A percentile compares a stretch with the other conserved stretches of the same genome.
Conservation (phyloP, 2,888 invertebrate genomes). For the Drosophila colorata region DNA sequence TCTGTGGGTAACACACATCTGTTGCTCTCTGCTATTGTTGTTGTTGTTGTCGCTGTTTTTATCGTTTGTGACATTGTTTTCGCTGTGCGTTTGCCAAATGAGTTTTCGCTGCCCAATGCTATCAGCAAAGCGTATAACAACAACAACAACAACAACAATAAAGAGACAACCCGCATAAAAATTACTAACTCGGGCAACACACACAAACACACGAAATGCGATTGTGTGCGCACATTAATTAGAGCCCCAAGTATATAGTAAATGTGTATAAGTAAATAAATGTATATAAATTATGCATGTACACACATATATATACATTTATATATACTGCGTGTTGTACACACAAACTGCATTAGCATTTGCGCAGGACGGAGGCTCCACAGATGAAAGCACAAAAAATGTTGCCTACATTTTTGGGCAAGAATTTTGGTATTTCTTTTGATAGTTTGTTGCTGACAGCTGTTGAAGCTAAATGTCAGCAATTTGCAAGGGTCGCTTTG, state of each 20-base stretch:
- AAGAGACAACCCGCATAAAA: constrained; percentile 45
- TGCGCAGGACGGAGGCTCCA: constrained; percentile 1
- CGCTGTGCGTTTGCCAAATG: constrained; percentile 43
- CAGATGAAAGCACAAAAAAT: constrained; percentile 12
- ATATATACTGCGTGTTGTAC: constrained; percentile 11
- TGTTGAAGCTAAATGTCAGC: constrained; percentile 23
- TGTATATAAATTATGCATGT: neutral
- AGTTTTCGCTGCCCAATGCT: constrained; percentile 42
- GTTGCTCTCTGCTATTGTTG: constrained; percentile 32
- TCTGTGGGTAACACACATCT: constrained; percentile 40
- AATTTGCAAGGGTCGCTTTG: constrained; percentile 18
- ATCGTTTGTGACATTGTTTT: constrained; percentile 29
- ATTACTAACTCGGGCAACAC: constrained; percentile 19
- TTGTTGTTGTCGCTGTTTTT: constrained; percentile 38
- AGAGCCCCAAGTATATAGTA: constrained; percentile 52
- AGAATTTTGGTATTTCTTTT: constrained; percentile 12
- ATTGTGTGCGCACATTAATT: constrained; percentile 67
- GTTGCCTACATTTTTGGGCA: constrained; percentile 57
- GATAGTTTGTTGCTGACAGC: constrained; percentile 29
- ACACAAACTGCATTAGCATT: constrained; percentile 65
- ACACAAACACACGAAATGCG: neutral
- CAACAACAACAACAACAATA: constrained; percentile 15
- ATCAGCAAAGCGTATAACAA: constrained; percentile 21
- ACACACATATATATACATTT: neutral
- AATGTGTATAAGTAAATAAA: constrained; percentile 24